phyloP scores from a whole-genome alignment of 2,888 invertebrate species.

The Zaprionus bogoriensis region DNA sequence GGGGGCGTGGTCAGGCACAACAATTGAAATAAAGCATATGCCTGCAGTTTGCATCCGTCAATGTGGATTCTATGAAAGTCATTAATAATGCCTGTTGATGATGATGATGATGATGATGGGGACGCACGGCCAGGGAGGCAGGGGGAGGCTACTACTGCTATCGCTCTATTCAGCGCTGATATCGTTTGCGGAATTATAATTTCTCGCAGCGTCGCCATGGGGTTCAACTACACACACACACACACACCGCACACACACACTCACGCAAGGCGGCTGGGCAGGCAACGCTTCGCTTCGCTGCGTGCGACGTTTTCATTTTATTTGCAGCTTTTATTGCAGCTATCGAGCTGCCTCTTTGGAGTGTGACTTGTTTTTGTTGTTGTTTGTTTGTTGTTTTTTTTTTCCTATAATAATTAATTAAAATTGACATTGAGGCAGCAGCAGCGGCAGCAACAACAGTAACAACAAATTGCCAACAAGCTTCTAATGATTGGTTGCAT shows the following conservation, averaged over 20 bases:
- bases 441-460: constrained; percentile 22
- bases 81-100: constrained; percentile 62
- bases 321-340: neutral
- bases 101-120: constrained; percentile 28
- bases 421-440: constrained; percentile 68
- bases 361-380: neutral
- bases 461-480: constrained; percentile 72
- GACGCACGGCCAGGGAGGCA: neutral
- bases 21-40: constrained; percentile 30
- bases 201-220: constrained; percentile 7
- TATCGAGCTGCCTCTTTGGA: neutral
- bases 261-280: constrained; percentile 16
- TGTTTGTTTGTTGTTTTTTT: constrained; percentile 14
- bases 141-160: constrained; percentile 7
- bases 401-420: constrained; percentile 66
- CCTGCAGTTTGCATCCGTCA: constrained; percentile 32
- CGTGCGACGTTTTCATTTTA: constrained; percentile 39
- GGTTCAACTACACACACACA: neutral
- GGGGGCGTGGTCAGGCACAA: constrained; percentile 19
- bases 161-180: constrained; percentile 50
- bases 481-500: constrained; percentile 72
- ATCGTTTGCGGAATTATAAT: constrained; percentile 64
- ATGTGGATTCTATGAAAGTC: constrained; percentile 56
- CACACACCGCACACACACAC: too few species aligned
- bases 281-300: constrained; percentile 69